phyloP scores from a whole-genome alignment of 92 coral and sea anemone species.

The Desmophyllum pertusum region DNA sequence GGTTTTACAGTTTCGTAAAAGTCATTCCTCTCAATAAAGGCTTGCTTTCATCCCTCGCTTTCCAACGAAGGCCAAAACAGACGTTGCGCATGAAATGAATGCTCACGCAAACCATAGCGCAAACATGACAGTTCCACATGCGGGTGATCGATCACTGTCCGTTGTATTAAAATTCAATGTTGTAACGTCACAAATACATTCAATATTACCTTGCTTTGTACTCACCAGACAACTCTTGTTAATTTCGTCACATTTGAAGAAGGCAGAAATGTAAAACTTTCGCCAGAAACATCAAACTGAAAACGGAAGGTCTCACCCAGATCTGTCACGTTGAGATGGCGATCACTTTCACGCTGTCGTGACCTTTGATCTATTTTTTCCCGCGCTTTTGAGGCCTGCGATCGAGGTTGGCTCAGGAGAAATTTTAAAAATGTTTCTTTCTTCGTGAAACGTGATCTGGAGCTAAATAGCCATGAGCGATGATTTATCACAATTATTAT shows the following conservation, averaged over 20 bases:
- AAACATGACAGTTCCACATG: not conserved
- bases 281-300: not conserved
- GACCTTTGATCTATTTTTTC: conserved; percentile 26
- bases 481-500: too few relatives aligned
- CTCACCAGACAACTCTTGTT: not conserved
- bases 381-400: conserved; percentile 36
- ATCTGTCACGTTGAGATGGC: not conserved
- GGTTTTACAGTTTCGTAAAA: not conserved
- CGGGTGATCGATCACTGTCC: not conserved
- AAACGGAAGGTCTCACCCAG: not conserved
- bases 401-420: too few relatives aligned
- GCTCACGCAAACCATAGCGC: too few relatives aligned
- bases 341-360: not conserved
- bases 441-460: too few relatives aligned
- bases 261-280: not conserved
- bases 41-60: not conserved
- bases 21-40: not conserved
- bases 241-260: not conserved
- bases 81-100: not conserved
- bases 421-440: too few relatives aligned
- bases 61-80: not conserved
- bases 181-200: not conserved
- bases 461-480: too few relatives aligned
- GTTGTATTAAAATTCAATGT: not conserved
- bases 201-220: not conserved